These are phyloP conservation scores for Atlantisia rogersi DNA, from an alignment of 2,113 vertebrate genomes.

Conservation along the genomic window DNA sequence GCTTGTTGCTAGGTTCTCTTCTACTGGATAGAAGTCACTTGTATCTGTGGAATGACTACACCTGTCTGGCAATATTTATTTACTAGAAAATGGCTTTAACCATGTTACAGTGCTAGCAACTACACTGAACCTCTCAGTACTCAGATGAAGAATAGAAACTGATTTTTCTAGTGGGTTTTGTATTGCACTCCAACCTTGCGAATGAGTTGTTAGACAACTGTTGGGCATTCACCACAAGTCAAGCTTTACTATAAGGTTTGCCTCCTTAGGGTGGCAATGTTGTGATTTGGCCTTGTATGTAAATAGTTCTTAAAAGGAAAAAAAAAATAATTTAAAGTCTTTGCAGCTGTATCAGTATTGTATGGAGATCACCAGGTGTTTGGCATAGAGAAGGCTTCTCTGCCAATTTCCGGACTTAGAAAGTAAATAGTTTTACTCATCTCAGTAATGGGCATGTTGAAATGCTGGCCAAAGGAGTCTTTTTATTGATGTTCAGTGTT, in stretches of 20 bases:
- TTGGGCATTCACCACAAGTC: neutral
- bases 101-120: neutral
- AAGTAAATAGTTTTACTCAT: neutral
- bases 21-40: constrained; percentile 1
- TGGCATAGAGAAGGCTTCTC: neutral
- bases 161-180: constrained; percentile 25
- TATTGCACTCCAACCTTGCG: constrained; percentile 11
- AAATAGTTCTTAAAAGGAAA: neutral
- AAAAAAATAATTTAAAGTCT: neutral
- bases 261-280: neutral
- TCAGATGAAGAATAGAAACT: constrained; percentile 9
- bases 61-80: constrained; percentile 8
- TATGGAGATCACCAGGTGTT: neutral
- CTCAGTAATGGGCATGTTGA: neutral
- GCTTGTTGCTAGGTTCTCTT: constrained; percentile 24
- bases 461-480: neutral
- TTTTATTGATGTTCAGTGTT: neutral
- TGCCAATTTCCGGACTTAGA: neutral
- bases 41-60: constrained; percentile 43
- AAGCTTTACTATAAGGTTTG: neutral
- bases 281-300: constrained; percentile 29
- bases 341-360: neutral
- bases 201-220: neutral
- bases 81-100: constrained; percentile 48
- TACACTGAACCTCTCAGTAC: constrained; percentile 17